These are phyloP conservation scores for Hirtodrosophila duncani DNA, from an alignment of 2,888 invertebrate genomes.

Conservation along the genomic window DNA sequence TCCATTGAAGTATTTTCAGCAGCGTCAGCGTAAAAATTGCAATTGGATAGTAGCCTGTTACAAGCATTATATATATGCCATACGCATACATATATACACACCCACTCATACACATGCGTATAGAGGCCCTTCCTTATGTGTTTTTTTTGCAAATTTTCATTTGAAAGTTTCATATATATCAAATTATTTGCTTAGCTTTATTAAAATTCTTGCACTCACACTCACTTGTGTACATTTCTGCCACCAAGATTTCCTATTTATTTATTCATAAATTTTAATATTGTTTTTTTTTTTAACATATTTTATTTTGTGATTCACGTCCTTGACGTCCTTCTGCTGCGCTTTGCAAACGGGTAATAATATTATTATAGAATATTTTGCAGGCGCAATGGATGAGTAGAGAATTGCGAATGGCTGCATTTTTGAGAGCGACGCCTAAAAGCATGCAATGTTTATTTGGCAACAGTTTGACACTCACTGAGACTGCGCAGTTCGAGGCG, in stretches of 20 bases:
- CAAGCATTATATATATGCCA: slow-evolving; percentile 45
- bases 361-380: slow-evolving; percentile 47
- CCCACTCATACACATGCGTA: slow-evolving; percentile 12
- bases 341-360: slow-evolving; percentile 54
- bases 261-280: too few species aligned
- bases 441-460: slow-evolving; percentile 61
- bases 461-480: slow-evolving; percentile 36
- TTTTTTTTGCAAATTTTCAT: too few species aligned
- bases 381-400: too few species aligned
- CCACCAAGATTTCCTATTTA: too few species aligned
- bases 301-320: slow-evolving; percentile 1
- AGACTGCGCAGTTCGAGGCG: slow-evolving; percentile 46
- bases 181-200: slow-evolving; percentile 12
- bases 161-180: slow-evolving; percentile 5
- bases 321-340: slow-evolving; percentile 51
- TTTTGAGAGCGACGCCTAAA: slow-evolving; percentile 38
- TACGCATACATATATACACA: slow-evolving; percentile 20
- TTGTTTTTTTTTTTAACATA: slow-evolving; percentile 21
- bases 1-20: slow-evolving; percentile 55
- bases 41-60: slow-evolving; percentile 32
- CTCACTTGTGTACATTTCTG: not conserved
- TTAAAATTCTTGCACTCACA: slow-evolving; percentile 6
- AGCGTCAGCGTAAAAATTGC: slow-evolving; percentile 63
- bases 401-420: slow-evolving; percentile 21
- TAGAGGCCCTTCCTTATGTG: too few species aligned